Percentiles rank a stretch among this genome's conserved stretches.
phyloP scores from a whole-genome alignment of 2,797 vertebrate genomes.

The Antennarius maculatus region DNA sequence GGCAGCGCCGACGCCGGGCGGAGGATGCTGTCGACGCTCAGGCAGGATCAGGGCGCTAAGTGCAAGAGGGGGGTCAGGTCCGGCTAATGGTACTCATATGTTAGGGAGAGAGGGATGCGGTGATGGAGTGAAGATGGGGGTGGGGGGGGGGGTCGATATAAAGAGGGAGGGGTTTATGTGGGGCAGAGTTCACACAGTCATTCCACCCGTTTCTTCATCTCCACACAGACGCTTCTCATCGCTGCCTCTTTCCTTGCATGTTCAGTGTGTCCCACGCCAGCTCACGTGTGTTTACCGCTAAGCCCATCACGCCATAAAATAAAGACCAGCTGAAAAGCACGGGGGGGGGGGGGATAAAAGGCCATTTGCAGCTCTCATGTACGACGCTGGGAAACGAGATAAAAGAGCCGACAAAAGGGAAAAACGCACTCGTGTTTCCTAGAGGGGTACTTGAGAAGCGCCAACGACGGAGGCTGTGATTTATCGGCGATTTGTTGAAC shows the following conservation, averaged over 20 bases:
- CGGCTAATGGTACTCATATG: slow-evolving; percentile 65
- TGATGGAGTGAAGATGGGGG: neutral
- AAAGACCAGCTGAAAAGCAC: neutral
- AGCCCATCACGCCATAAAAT: slow-evolving; percentile 8
- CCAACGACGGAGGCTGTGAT: no score
- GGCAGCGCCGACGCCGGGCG: slow-evolving; percentile 19
- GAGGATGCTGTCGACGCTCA: slow-evolving; percentile 29
- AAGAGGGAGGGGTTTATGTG: slow-evolving; percentile 19
- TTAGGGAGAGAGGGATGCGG: slow-evolving; percentile 14
- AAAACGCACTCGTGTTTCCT: neutral
- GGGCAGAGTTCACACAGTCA: slow-evolving; percentile 26
- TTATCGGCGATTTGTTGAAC: neutral
- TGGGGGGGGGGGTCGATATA: no score
- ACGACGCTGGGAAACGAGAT: neutral
- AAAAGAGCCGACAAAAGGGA: no score
- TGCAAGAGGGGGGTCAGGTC: slow-evolving; percentile 35
- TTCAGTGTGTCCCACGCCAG: neutral
- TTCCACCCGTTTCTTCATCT: slow-evolving; percentile 12
- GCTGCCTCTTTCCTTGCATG: neutral
- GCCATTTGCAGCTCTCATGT: neutral
- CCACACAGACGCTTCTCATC: slow-evolving; percentile 4
- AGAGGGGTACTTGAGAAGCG: neutral
- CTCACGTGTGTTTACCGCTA: neutral
- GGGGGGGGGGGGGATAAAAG: neutral
- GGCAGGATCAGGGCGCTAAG: slow-evolving; percentile 57